Base-by-base conservation (phyloP, 1,140 invertebrate species). In the Monomorium pharaonis region DNA sequence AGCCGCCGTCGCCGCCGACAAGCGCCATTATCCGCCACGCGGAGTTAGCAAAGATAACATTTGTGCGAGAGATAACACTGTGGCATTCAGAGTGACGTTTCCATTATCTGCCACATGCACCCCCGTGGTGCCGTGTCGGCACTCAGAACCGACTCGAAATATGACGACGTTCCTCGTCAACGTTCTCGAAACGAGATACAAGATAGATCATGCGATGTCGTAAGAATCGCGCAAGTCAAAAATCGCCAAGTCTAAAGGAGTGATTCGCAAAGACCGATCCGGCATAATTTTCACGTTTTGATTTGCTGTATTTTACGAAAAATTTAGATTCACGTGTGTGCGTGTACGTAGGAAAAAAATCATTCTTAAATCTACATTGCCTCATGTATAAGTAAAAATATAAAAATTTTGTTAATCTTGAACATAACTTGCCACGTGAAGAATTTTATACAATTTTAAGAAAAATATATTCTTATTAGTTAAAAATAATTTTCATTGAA, bases 21-120 rank as follows among this genome's bases (percentile, higher is more conserved):
- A 56, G 44, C 18, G 24, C 51, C 67, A 72, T 58, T 83, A 72
- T 72, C 37, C 27, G 67, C n/a, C 33, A 24, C 37, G 30, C 4
- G 37, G 78, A 80, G 30, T 69, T 54, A 51, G 33, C 21, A n/a
- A 47, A 72, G 78, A 81, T 81, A 81, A 72, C 65, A 44, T 81
- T 81, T 44, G 51, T 51, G 54, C 67, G 10, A 24, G 44, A 78
- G 49, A 81, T 83, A 83, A 83, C 51, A 72, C 37, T 72, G 37
- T 58, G 42, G 27, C 42, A 27, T 72, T 47, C 78, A 21, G 78
- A 83, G 67, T 83, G 78, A 83, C 78, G 37, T 83, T 83, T 83
- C 78, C 78, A 83, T 83, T 83, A 83, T 56, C 67, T 44, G 67
- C 37, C 70, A 60, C 78, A 60, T 72, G 78, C 51, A 60, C 78